Evolutionary conservation across 2,888 invertebrate genomes (phyloP).

Genomic region (Chymomyza procnemis): DNA sequence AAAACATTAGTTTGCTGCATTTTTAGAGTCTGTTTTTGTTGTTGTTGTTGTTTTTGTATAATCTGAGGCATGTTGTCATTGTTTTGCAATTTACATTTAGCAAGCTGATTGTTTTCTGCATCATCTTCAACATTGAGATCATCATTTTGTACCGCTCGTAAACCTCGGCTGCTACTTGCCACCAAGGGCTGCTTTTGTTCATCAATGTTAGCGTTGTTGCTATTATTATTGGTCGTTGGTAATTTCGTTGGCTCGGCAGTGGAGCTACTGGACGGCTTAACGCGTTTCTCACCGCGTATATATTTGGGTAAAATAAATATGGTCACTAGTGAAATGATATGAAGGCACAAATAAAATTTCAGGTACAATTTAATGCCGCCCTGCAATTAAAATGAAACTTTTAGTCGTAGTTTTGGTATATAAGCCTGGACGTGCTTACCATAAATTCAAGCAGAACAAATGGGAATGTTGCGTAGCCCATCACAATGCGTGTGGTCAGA

Average conservation of each 20-base stretch:
- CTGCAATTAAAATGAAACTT: slow-evolving; percentile 76
- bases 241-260: slow-evolving; percentile 11
- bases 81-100: slow-evolving; percentile 26
- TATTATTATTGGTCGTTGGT: slow-evolving; percentile 15
- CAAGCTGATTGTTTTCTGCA: background rate
- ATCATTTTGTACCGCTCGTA: background rate
- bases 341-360: slow-evolving; percentile 79
- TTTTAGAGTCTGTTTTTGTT: slow-evolving; percentile 18
- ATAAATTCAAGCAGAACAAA: slow-evolving; percentile 93
- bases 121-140: slow-evolving; percentile 23
- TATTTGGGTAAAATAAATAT: slow-evolving; percentile 77
- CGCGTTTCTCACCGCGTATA: slow-evolving; percentile 71
- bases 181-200: background rate
- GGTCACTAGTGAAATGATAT: slow-evolving; percentile 75
- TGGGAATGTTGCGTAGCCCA: slow-evolving; percentile 94
- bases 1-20: slow-evolving; percentile 39
- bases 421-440: slow-evolving; percentile 81
- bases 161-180: background rate
- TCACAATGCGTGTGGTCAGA: slow-evolving; percentile 87
- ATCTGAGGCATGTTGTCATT: slow-evolving; percentile 20
- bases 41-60: slow-evolving; percentile 6
- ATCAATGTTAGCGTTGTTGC: background rate
- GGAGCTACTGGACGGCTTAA: slow-evolving; percentile 27
- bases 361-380: slow-evolving; percentile 80
- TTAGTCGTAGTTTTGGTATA: background rate